Percentiles rank a stretch among this genome's conserved stretches.
Evolutionary conservation across 2,888 invertebrate species (phyloP).

Genomic region (Argyresthia goedartella): DNA sequence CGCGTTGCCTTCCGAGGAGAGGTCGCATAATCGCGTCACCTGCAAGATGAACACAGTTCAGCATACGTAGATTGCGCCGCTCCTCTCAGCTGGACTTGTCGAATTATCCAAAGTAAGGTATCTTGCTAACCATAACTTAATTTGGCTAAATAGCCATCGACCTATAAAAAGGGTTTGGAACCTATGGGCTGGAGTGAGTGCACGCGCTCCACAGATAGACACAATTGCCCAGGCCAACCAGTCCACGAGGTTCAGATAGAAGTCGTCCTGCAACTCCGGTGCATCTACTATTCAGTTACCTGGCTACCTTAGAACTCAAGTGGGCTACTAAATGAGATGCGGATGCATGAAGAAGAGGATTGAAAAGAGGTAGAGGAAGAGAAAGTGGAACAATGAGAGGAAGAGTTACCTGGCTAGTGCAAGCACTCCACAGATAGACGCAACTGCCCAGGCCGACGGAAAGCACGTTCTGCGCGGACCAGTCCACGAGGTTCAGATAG

Average conservation of each 20-base stretch:
- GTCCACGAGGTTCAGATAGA: constrained; percentile 98
- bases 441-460: constrained; percentile 98
- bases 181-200: constrained; percentile 60
- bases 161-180: too few species aligned
- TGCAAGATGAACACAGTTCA: not conserved
- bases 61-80: too few species aligned
- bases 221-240: constrained; percentile 98
- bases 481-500: constrained; percentile 98
- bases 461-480: constrained; percentile 98
- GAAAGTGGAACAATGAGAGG: too few species aligned
- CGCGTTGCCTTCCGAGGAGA: constrained; percentile 92
- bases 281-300: too few species aligned
- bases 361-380: too few species aligned
- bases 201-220: constrained; percentile 99
- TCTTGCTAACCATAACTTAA: too few species aligned
- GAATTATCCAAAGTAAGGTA: too few species aligned
- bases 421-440: constrained; percentile 99
- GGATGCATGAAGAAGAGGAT: too few species aligned
- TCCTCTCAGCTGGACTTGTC: too few species aligned
- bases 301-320: too few species aligned
- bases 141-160: too few species aligned
- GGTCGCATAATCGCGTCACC: constrained; percentile 95
- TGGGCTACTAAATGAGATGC: too few species aligned
- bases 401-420: constrained; percentile 91
- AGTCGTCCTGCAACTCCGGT: constrained; percentile 98